These are phyloP conservation scores for Drosophila vallismaia DNA, from an alignment of 2,888 invertebrate genomes.

Conservation along the genomic window DNA sequence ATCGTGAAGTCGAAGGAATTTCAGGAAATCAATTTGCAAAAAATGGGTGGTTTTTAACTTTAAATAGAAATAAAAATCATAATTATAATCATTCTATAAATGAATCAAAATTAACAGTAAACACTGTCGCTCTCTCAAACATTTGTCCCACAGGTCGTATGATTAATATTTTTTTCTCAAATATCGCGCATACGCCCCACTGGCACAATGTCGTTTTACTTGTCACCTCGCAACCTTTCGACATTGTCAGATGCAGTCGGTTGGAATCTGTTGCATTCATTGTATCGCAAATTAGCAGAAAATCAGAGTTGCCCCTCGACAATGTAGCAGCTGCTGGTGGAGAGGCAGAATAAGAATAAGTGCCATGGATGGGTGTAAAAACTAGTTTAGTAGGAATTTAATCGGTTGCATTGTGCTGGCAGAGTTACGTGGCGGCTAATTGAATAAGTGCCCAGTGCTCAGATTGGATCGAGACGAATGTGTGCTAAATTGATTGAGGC, in stretches of 20 bases:
- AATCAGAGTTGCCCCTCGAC: slow-evolving; percentile 6
- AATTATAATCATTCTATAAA: too few relatives aligned
- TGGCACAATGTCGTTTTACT: slow-evolving; percentile 34
- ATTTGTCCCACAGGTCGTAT: slow-evolving; percentile 28
- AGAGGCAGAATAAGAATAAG: slow-evolving; percentile 26
- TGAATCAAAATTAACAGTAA: too few relatives aligned
- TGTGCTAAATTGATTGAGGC: slow-evolving; percentile 71
- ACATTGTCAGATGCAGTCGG: slow-evolving; percentile 36
- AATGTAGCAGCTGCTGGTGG: background rate
- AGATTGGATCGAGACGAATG: slow-evolving; percentile 42
- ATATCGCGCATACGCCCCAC: slow-evolving; percentile 28
- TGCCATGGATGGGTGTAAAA: slow-evolving; percentile 42
- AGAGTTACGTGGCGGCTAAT: slow-evolving; percentile 67
- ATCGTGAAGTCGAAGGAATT: slow-evolving; percentile 10
- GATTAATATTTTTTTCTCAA: background rate
- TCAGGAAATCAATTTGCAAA: slow-evolving; percentile 1
- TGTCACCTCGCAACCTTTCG: slow-evolving; percentile 44
- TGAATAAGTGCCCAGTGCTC: slow-evolving; percentile 58
- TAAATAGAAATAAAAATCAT: too few relatives aligned
- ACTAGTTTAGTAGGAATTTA: slow-evolving; percentile 75
- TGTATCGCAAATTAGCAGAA: slow-evolving; percentile 13
- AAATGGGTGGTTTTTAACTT: too few relatives aligned
- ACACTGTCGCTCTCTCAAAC: background rate
- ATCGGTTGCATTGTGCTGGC: slow-evolving; percentile 19
- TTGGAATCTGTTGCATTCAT: slow-evolving; percentile 5